Evolutionary conservation across 2,888 invertebrate genomes (phyloP), one percentile per base, ranked within the genome.

Genomic region (Drosophila monieri): DNA sequence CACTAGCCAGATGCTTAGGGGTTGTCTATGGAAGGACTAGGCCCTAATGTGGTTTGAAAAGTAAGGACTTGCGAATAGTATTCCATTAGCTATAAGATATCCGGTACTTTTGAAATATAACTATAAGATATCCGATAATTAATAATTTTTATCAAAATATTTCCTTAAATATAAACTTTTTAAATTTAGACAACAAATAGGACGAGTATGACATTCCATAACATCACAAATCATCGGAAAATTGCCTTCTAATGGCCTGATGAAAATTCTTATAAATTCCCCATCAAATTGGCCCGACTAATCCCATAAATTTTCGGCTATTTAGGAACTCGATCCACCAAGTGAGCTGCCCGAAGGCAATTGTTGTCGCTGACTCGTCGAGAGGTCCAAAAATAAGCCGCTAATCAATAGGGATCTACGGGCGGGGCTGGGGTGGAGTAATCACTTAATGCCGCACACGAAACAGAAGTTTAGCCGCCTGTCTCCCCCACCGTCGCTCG

Each of bases 331-430:
- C 62, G 62, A 64, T 64, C 64, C 52, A n/a, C 44, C 12, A 62
- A 64, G 62, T 62, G 57, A 79, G 60, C 66, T 43, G 52, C 70
- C 32, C 53, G 64, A 47, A 41, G 25, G 47, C 46, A 64, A 65
- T 53, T 61, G 43, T 49, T 60, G 58, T 30, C 8, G 27, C 10
- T 41, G 39, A 18, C 39, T 39, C 39, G 44, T 39, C 9, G 44
- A 48, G 43, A 10, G 65, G 35, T 39, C 57, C 60, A 23, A 60
- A 69, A 64, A 56, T 56, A 77, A 75, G 81, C 52, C 79, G 71
- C 85, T 81, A 85, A 85, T 81, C 81, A 81, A 80, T 83, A 64
- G 74, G 70, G 72, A 76, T 61, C 23, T 47, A 32, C 15, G 2
- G 52, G n/a, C n/a, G n/a, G n/a, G n/a, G n/a, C n/a, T n/a, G 35